Base-by-base conservation (phyloP, 2,797 vertebrate species). In the Momotus momota region DNA sequence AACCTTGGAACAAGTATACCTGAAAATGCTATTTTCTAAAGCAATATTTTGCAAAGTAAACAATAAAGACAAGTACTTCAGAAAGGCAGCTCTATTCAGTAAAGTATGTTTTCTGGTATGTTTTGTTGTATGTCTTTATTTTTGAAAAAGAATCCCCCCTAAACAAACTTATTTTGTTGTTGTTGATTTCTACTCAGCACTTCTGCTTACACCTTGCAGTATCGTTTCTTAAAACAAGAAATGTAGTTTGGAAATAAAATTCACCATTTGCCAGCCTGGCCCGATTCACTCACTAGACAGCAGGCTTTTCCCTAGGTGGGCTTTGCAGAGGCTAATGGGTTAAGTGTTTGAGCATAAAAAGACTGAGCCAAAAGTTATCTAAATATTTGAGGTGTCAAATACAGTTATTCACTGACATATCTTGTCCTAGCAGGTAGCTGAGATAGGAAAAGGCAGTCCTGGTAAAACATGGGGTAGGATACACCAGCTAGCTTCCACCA, bases 221-320 rank as follows among this genome's bases (percentile, higher is more conserved):
- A 43, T 40, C 12, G 4, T 66, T 58, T 7, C 40, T 19, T 77
- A 33, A 82, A 58, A 48, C 0, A 5, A 55, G 21, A 71, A 35
- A 2, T 41, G 5, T 79, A 12, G 79, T 91, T 93, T 80, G 64
- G 35, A 80, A 61, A 69, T 49, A 17, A 0, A 13, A 48, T 58
- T 61, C 19, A 33, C 9, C 13, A 1, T 65, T 89, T 93, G 8
- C 33, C 29, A 29, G 16, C n/a, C 20, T 62, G 35, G 11, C 6
- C 75, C 38, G 25, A 31, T 14, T 33, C 14, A 3, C 19, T 55
- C 7, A 3, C 19, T 51, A 18, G 17, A 4, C 51, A 51, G n/a
- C 0, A 1, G 38, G 19, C 5, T 52, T 58, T 90, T 52, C 33
- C 54, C 26, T 2, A 1, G 11, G 3, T 41, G 43, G 19, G 10